phyloP scores from a whole-genome alignment of 37 sponge, comb jelly and placozoan genomes.

The Haliclona indistincta region DNA sequence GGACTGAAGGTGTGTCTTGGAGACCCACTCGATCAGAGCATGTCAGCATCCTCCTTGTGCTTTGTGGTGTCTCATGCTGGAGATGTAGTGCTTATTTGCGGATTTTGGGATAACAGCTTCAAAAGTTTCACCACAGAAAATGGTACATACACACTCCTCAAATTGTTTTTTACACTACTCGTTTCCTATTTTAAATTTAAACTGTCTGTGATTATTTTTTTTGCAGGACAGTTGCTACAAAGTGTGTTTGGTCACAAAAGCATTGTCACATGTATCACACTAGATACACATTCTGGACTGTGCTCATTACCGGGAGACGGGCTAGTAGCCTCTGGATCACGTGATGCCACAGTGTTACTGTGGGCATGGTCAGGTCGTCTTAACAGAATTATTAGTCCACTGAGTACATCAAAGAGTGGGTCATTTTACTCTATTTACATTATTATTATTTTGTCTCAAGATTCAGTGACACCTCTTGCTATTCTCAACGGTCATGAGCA shows the following conservation, averaged over 20 bases:
- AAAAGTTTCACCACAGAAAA: slow-evolving; percentile 73
- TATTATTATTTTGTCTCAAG: not conserved
- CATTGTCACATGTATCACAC: slow-evolving; percentile 75
- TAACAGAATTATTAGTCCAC: slow-evolving; percentile 35
- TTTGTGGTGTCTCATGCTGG: slow-evolving; percentile 62
- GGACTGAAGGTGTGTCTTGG: slow-evolving; percentile 47
- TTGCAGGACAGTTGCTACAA: slow-evolving; percentile 64
- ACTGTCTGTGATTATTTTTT: not conserved
- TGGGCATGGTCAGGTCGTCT: slow-evolving; percentile 78
- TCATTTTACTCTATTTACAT: not conserved
- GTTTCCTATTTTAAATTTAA: not conserved
- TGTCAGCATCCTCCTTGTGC: slow-evolving; percentile 49
- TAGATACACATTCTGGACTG: slow-evolving; percentile 46
- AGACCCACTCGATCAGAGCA: slow-evolving; percentile 79
- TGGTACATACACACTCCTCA: slow-evolving; percentile 11
- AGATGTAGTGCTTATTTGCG: slow-evolving; percentile 62
- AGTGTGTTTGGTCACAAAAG: slow-evolving; percentile 85
- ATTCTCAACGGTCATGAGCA: slow-evolving; percentile 84
- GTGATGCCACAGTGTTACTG: slow-evolving; percentile 86
- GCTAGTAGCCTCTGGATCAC: slow-evolving; percentile 78
- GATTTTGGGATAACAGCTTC: slow-evolving; percentile 89
- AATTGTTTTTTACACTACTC: not conserved
- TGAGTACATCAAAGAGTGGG: not conserved
- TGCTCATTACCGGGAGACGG: slow-evolving; percentile 43
- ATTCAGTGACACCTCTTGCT: slow-evolving; percentile 54